These are phyloP conservation scores for Anneissia japonica DNA, from an alignment of 35 echinoderm and acorn worm species.

Conservation along the genomic window DNA sequence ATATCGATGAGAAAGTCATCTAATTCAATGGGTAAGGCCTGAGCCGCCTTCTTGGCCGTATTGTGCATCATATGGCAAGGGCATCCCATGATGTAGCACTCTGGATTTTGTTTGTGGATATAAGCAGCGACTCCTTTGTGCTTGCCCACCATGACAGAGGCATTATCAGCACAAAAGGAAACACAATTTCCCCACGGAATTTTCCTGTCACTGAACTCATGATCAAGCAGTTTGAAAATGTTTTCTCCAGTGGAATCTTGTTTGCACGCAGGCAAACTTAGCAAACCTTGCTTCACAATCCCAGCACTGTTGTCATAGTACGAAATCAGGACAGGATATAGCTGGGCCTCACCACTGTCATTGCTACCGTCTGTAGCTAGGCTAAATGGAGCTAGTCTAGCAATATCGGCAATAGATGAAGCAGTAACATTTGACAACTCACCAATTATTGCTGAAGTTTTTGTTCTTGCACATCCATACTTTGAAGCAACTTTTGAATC, in stretches of 20 bases:
- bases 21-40: constrained; percentile 24
- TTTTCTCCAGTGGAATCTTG: too few relatives aligned
- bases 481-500: constrained; percentile 17
- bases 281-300: constrained; percentile 25
- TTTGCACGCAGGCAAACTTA: constrained; percentile 21
- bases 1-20: constrained; percentile 47
- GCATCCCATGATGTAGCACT: constrained; percentile 18
- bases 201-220: background rate
- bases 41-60: constrained; percentile 36
- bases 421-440: background rate
- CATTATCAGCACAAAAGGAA: constrained; percentile 27
- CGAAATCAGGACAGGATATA: constrained; percentile 42
- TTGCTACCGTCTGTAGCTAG: constrained; percentile 57
- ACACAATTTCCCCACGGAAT: constrained; percentile 56
- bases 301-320: constrained; percentile 31
- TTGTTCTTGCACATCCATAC: constrained; percentile 10
- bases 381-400: constrained; percentile 28
- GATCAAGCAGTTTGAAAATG: constrained; percentile 36
- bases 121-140: constrained; percentile 40
- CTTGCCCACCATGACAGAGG: constrained; percentile 32
- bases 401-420: constrained; percentile 25
- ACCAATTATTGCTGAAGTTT: background rate
- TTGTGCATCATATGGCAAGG: constrained; percentile 45
- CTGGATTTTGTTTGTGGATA: constrained; percentile 28
- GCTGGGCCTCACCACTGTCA: constrained; percentile 38